Evolutionary conservation across 2,888 invertebrate genomes (phyloP).

Genomic region (Trichogramma dendrolimi): DNA sequence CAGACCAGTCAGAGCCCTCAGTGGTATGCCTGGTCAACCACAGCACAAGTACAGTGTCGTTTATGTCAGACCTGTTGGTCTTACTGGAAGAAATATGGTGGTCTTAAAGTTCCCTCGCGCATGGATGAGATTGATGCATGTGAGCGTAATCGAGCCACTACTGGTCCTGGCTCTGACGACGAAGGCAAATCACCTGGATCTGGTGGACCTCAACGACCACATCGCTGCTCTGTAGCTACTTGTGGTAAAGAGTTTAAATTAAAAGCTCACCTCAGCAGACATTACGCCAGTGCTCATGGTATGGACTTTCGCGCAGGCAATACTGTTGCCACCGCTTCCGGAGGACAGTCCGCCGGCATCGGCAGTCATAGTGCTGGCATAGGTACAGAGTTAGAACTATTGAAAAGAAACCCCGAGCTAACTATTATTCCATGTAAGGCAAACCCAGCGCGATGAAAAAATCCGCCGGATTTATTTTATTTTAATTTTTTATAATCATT

Average conservation of each 20-base stretch:
- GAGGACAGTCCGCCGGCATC: slow-evolving; percentile 21
- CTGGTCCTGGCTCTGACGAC: slow-evolving; percentile 49
- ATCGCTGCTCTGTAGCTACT: slow-evolving; percentile 84
- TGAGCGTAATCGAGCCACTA: slow-evolving; percentile 48
- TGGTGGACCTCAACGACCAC: slow-evolving; percentile 69
- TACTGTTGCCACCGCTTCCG: slow-evolving; percentile 8
- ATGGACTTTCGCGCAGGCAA: slow-evolving; percentile 47
- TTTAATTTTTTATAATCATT: too few species aligned
- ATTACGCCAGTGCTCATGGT: slow-evolving; percentile 90
- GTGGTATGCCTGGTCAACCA: slow-evolving; percentile 96
- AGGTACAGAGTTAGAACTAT: slow-evolving; percentile 1
- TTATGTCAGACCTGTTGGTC: slow-evolving; percentile 92
- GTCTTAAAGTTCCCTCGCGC: slow-evolving; percentile 69
- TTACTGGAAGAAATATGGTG: slow-evolving; percentile 98
- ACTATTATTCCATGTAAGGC: too few species aligned
- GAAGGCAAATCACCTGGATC: slow-evolving; percentile 52
- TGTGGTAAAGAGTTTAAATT: slow-evolving; percentile 95
- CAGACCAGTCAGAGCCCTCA: slow-evolving; percentile 74
- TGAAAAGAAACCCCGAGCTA: too few species aligned
- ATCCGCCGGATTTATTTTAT: too few species aligned
- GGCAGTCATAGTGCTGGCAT: slow-evolving; percentile 19
- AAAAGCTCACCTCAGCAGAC: slow-evolving; percentile 89
- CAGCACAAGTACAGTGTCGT: slow-evolving; percentile 82
- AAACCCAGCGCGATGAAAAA: too few species aligned
- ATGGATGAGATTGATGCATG: slow-evolving; percentile 46